Base-by-base conservation (phyloP, 2,113 vertebrate species). In the Alethe diademata region DNA sequence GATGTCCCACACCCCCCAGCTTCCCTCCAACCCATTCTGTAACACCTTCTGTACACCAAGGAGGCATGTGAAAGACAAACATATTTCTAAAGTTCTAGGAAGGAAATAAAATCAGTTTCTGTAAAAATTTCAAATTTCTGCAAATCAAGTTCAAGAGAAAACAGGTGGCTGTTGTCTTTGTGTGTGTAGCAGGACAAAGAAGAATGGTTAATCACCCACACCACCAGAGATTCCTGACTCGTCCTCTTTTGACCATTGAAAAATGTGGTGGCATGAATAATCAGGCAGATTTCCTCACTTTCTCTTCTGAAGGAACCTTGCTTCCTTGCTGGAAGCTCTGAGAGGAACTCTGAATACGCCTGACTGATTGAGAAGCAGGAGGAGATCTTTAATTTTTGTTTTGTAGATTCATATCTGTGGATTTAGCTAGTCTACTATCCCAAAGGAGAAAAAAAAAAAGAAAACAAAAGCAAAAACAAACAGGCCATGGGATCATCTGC, bases 401-500 rank as follows among this genome's bases (percentile, higher is more conserved):
- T 80, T 95, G 33, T 24, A 94, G 47, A 90, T 94, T 82, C 66
- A 53, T 67, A 89, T 93, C 92, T 90, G 64, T 79, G 84, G 45
- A 56, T 78, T 87, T 78, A 64, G 53, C 38, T 19, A 78, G 35
- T 86, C 79, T 90, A 40, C 67, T 83, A n/a, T n/a, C 47, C 47
- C 29, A 61, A 54, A 67, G 11, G 74, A 50, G 18, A 12, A 47
- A 23, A 47, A 47, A 43, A 65, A 82, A 81, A 73, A 50, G 8
- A 71, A 85, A 84, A 28, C 10, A 78, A 89, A 95, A 75, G 20
- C 48, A 86, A 86, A 96, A 95, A 1, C 40, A 90, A 93, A 70
- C 50, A 84, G 56, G 35, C 86, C 56, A 67, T 62, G 43, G 86
- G 88, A 85, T 84, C 76, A 89, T 92, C 89, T 95, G 81, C 61